phyloP scores from a whole-genome alignment of 2,797 vertebrate species.

The Sebastes melanostomus region DNA sequence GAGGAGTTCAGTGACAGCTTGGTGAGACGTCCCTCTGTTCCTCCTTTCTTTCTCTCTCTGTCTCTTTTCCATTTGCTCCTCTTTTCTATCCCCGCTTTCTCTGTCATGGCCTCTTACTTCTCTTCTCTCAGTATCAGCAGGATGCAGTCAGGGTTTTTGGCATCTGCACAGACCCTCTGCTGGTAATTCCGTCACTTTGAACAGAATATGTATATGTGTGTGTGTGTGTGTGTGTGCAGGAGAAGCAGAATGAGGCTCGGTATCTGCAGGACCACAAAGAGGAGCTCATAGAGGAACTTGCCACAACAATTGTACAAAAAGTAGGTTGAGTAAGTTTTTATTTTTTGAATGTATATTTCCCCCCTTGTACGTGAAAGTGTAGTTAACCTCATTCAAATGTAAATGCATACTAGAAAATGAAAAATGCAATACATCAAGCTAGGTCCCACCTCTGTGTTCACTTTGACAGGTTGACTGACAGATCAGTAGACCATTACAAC shows the following conservation, averaged over 20 bases:
- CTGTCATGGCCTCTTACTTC: slow-evolving; percentile 5
- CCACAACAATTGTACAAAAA: slow-evolving; percentile 93
- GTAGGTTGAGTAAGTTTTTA: slow-evolving; percentile 69
- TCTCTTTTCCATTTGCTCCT: background rate
- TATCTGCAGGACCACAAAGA: slow-evolving; percentile 94
- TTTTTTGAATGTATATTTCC: background rate
- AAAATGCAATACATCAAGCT: background rate
- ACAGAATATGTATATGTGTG: background rate
- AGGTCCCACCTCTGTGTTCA: background rate
- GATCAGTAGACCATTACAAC: background rate
- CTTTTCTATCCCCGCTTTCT: background rate
- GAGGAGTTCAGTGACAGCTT: slow-evolving; percentile 93
- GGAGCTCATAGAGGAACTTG: slow-evolving; percentile 94
- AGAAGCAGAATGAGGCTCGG: slow-evolving; percentile 94
- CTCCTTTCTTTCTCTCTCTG: background rate
- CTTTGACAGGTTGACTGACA: background rate
- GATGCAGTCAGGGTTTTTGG: slow-evolving; percentile 50
- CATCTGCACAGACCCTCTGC: slow-evolving; percentile 11
- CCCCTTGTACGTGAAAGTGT: background rate
- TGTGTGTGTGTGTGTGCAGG: slow-evolving; percentile 72
- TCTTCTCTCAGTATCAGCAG: slow-evolving; percentile 32
- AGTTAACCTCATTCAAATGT: background rate
- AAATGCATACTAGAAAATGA: background rate
- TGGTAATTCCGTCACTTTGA: slow-evolving; percentile 45
- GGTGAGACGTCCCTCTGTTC: slow-evolving; percentile 79